Evolutionary conservation across 2,888 invertebrate genomes (phyloP).

Genomic region (Drosophila paramelanica): DNA sequence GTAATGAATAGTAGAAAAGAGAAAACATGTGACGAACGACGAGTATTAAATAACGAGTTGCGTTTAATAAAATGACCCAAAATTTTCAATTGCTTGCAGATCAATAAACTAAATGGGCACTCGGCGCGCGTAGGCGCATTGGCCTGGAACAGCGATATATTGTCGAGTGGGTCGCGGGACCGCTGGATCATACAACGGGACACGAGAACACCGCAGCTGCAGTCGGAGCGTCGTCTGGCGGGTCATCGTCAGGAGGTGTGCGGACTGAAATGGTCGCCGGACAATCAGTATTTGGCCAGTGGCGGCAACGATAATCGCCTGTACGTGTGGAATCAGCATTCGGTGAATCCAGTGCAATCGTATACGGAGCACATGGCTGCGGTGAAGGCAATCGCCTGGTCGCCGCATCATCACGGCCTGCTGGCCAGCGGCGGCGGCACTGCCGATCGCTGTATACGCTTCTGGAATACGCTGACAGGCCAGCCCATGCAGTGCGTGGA

Average conservation of each 20-base stretch:
- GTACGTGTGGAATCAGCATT: constrained; percentile 90
- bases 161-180: constrained; percentile 98
- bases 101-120: constrained; percentile 95
- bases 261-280: constrained; percentile 99
- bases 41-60: too few relatives aligned
- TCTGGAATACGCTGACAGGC: constrained; percentile 99
- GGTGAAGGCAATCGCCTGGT: constrained; percentile 99
- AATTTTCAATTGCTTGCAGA: constrained; percentile 84
- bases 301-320: constrained; percentile 95
- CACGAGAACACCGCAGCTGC: constrained; percentile 92
- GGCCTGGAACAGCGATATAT: constrained; percentile 98
- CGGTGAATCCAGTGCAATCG: constrained; percentile 95
- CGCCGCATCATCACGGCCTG: constrained; percentile 98
- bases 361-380: constrained; percentile 98
- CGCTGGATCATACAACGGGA: constrained; percentile 97
- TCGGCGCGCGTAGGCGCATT: constrained; percentile 96
- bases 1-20: too few relatives aligned
- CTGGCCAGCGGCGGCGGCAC: constrained; percentile 99
- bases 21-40: too few relatives aligned
- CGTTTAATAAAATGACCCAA: background rate
- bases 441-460: constrained; percentile 97
- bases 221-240: constrained; percentile 92
- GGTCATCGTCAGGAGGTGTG: constrained; percentile 99
- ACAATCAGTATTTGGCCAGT: constrained; percentile 98
- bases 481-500: constrained; percentile 99